phyloP scores from a whole-genome alignment of 2,113 vertebrate species.

The Butorides virescens region DNA sequence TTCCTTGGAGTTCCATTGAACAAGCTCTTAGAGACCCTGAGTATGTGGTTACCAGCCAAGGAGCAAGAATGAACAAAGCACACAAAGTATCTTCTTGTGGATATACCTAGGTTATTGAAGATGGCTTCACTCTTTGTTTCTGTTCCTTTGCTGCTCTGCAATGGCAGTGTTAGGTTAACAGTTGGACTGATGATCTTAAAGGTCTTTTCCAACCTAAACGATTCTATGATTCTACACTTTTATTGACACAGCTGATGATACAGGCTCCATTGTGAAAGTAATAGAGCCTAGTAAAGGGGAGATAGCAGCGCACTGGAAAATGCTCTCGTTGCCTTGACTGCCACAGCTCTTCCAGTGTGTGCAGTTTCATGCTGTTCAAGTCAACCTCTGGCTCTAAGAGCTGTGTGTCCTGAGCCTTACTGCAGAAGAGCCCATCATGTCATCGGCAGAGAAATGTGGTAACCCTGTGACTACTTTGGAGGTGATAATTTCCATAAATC shows the following conservation, averaged over 20 bases:
- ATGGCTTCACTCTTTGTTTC: not conserved
- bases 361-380: not conserved
- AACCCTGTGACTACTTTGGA: accelerated
- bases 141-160: not conserved
- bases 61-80: not conserved
- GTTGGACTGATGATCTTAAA: too few relatives aligned
- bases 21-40: not conserved
- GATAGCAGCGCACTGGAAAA: not conserved
- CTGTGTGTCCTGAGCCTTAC: not conserved
- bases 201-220: too few relatives aligned
- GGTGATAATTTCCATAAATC: not conserved
- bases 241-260: not conserved
- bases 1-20: accelerated
- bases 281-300: not conserved
- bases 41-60: too few relatives aligned
- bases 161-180: too few relatives aligned
- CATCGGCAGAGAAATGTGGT: not conserved
- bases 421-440: not conserved
- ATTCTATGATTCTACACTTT: not conserved
- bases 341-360: too few relatives aligned
- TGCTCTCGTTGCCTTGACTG: accelerated
- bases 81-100: not conserved
- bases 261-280: not conserved
- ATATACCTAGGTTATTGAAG: not conserved
- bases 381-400: not conserved